Base-by-base conservation (phyloP, 2,797 vertebrate genomes). In the Emydoidea blandingii region DNA sequence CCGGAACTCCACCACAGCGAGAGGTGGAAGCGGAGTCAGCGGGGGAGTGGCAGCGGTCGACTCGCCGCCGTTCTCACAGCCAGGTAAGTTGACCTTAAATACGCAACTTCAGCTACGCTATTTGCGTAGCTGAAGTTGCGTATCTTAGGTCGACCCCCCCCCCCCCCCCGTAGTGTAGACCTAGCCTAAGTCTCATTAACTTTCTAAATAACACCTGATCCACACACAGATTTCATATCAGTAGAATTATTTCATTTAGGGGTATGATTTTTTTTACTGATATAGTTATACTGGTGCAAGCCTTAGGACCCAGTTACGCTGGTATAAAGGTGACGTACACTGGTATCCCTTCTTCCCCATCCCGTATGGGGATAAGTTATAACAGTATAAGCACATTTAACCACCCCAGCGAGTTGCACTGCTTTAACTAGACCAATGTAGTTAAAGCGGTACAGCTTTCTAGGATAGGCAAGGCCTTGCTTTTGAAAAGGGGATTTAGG, bases 401-500 rank as follows among this genome's bases (percentile, higher is more conserved):
- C 4, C 74, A 78, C 16, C 47, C 74, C 49, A 12, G 27, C 8
- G 8, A 50, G 47, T 34, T 12, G 2, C 41, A 19, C 52, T 31
- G 27, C 23, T 57, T 54, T 8, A 3, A 11, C 1, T 37, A 4
- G 12, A n/a, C 59, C 52, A 5, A 25, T 25, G 21, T 4, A 59
- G 41, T 16, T 54, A 25, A 54, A 37, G 16, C 8, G 7, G 50
- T 25, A 23, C 9, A 27, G 27, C 11, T 86, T 91, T 95, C 10
- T 53, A 16, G 12, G 4, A 1, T 27, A 53, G 72, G 9, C 3
- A 2, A 27, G 34, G 5, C 8, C 5, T 5, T 15, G 1, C 2
- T 57, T 49, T 41, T 79, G 80, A 11, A 78, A 88, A 31, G 0
- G 29, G 14, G 41, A 54, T 37, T 85, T 7, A 49, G 14, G 44